These are phyloP conservation scores for Dolichotis patagonum DNA, from an alignment of 2,113 vertebrate species.

Conservation along the genomic window DNA sequence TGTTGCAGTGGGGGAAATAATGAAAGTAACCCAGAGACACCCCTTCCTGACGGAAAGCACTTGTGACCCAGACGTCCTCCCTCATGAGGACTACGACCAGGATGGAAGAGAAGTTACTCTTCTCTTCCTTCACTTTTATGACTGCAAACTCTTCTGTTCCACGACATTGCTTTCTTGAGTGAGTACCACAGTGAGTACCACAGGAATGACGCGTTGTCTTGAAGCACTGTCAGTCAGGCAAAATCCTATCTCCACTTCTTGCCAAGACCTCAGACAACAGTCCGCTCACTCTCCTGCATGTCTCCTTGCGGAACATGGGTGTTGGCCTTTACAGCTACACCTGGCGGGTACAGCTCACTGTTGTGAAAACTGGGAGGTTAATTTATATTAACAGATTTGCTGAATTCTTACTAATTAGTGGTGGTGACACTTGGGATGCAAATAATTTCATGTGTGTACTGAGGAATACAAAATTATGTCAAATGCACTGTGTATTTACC, in stretches of 20 bases:
- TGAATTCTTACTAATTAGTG: neutral
- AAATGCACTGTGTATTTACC: neutral
- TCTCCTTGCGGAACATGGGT: neutral
- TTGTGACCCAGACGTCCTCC: neutral
- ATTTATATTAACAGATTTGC: neutral
- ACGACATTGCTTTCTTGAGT: neutral
- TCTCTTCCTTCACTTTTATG: too few relatives aligned
- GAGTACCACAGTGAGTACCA: neutral
- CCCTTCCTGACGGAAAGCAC: neutral
- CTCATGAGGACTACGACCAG: neutral
- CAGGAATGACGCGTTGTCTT: neutral
- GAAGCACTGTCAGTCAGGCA: neutral
- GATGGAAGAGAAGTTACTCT: neutral
- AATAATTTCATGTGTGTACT: slow-evolving; percentile 39
- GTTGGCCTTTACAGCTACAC: neutral
- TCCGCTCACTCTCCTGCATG: too few relatives aligned
- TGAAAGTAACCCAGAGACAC: neutral
- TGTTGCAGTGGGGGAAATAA: neutral
- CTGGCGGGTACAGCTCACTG: neutral
- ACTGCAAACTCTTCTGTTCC: neutral
- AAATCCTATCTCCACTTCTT: neutral
- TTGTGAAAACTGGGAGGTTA: neutral
- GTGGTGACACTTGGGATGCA: neutral
- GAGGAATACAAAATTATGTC: neutral
- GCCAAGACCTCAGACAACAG: neutral